Conservation (phyloP, 2,113 vertebrate species). For the Marcusenius ussheri region DNA sequence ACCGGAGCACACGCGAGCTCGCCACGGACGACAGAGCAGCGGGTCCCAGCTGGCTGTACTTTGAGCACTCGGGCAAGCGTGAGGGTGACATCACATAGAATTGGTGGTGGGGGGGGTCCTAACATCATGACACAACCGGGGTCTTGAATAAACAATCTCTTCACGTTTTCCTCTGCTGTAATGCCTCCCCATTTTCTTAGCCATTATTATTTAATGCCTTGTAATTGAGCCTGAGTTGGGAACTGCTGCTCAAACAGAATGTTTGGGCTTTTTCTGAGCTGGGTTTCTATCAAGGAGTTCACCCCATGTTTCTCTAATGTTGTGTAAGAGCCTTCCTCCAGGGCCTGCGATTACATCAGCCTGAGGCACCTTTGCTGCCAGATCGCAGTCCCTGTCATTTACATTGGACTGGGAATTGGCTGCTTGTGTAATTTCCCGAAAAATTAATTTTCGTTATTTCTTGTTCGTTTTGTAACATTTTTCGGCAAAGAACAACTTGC, state of each 20-base stretch:
- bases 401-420: background rate
- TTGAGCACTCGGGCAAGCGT: conserved; percentile 23
- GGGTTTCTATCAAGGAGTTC: background rate
- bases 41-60: conserved; percentile 27
- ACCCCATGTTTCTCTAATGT: background rate
- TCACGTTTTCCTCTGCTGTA: background rate
- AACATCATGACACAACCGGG: conserved; percentile 7
- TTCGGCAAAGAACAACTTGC: background rate
- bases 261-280: background rate
- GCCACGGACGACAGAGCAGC: background rate
- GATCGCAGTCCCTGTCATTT: background rate
- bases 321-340: background rate
- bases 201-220: conserved; percentile 3
- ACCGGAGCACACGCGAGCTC: background rate
- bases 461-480: background rate
- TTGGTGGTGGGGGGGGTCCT: background rate
- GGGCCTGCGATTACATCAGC: background rate
- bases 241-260: background rate
- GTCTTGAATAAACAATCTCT: conserved; percentile 13
- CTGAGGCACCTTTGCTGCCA: background rate
- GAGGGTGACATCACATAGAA: conserved; percentile 25
- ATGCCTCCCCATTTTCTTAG: background rate
- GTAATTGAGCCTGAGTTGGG: background rate
- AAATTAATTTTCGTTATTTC: background rate
- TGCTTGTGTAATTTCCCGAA: background rate